phyloP scores from a whole-genome alignment of 1,140 invertebrate species.

The Eumeta japonica region DNA sequence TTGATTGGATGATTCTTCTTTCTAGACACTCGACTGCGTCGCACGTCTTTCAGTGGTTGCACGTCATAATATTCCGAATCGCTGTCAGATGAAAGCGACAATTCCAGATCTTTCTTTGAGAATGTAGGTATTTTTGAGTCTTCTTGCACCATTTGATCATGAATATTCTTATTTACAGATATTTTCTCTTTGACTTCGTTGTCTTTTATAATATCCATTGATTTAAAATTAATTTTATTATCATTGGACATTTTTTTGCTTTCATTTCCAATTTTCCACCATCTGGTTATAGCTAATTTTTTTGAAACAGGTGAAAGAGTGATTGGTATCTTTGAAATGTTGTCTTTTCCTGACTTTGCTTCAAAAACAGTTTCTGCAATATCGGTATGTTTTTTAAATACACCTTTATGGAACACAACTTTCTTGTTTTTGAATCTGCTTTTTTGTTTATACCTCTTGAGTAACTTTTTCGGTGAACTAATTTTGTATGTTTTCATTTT shows the following conservation, averaged over 20 bases:
- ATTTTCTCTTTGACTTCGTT: no score
- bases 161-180: no score
- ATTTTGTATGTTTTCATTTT: conserved; percentile 20
- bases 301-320: conserved; percentile 15
- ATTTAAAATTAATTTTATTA: conserved; percentile 1
- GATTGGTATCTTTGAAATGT: conserved; percentile 10
- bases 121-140: no score
- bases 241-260: conserved; percentile 2
- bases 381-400: no score
- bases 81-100: conserved; percentile 32
- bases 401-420: not conserved
- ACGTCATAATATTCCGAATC: conserved; percentile 25
- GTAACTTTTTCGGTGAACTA: conserved; percentile 5
- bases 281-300: conserved; percentile 19
- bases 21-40: conserved; percentile 29
- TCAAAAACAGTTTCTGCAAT: no score
- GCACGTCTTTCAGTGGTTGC: conserved; percentile 27
- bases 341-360: conserved; percentile 11
- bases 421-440: not conserved
- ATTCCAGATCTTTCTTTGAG: conserved; percentile 35
- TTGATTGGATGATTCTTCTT: conserved; percentile 31
- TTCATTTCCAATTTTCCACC: conserved; percentile 26
- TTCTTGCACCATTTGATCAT: no score
- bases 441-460: conserved; percentile 7
- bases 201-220: not conserved